Base-by-base conservation (phyloP, 2,113 vertebrate species). In the Barnardius zonarius region DNA sequence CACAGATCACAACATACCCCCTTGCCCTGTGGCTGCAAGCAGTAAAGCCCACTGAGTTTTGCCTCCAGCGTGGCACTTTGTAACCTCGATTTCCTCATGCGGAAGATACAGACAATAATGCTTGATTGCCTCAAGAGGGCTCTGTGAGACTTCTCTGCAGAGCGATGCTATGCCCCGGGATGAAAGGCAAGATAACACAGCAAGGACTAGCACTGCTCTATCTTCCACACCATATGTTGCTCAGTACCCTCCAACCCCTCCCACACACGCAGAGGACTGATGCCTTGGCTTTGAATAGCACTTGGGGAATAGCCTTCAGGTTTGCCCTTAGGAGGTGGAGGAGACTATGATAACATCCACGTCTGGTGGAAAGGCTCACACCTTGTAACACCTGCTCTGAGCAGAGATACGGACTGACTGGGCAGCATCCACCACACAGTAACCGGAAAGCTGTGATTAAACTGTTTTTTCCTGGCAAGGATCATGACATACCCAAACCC, bases 51-150 rank as follows among this genome's bases (percentile, higher is more conserved):
- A 5, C 2, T 0, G 13, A n/a, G 33, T 22, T 95, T 59, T 72
- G 18, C 13, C 66, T 61, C 41, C 81, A 62, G 43, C 48, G 52
- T n/a, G 54, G 62, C 86, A 69, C 78, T 44, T 74, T 25, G 37
- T 82, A 70, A 12, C 5, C 86, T 6, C 2, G 1, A 24, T 72
- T 39, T 85, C 81, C 75, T 73, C 11, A 30, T 6, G 17, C 64
- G 5, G 13, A 15, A 41, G 64, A 41, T 22, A 37, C 0, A 30
- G 90, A 92, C 92, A 74, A 5, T 96, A 68, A 88, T 59, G 68
- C 49, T 67, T 6, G 10, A 17, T 43, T 90, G 79, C 94, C 95
- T 97, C 94, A 83, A 95, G 95, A 96, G 95, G 96, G 93, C 95
- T 93, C 94, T 33, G 82, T 39, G 72, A 46, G 79, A 91, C 94